These are phyloP conservation scores for Phymastichus coffea DNA, from an alignment of 1,140 invertebrate genomes.

Conservation along the genomic window DNA sequence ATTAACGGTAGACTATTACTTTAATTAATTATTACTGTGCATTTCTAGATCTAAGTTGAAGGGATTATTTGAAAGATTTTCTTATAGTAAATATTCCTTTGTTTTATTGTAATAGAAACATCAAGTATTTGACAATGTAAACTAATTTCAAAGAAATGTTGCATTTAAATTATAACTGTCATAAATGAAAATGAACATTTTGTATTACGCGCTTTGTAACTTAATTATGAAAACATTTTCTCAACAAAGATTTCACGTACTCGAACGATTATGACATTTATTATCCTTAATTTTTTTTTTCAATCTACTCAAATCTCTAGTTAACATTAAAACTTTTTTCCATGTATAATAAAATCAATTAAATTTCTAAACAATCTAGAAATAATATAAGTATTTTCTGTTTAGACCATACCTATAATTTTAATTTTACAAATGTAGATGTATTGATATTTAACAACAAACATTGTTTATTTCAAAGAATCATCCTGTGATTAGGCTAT, in stretches of 20 bases:
- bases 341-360: constrained; percentile 3
- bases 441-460: too few species aligned
- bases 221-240: constrained; percentile 13
- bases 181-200: constrained; percentile 27
- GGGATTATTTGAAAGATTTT: constrained; percentile 21
- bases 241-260: too few species aligned
- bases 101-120: constrained; percentile 19
- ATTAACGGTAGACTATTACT: constrained; percentile 12
- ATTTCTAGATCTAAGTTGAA: constrained; percentile 30
- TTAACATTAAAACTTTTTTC: too few species aligned
- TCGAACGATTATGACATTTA: too few species aligned
- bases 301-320: too few species aligned
- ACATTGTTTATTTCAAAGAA: too few species aligned
- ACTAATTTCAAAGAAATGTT: constrained; percentile 25
- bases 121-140: constrained; percentile 24
- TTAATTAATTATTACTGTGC: constrained; percentile 20
- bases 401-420: constrained; percentile 7
- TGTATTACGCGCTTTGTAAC: constrained; percentile 13
- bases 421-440: background rate
- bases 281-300: too few species aligned
- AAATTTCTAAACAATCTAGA: constrained; percentile 10
- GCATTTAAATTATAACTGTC: constrained; percentile 28
- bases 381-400: constrained; percentile 12
- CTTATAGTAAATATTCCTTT: constrained; percentile 20
- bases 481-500: too few species aligned